These are phyloP conservation scores for Anguilla megastoma DNA, from an alignment of 2,797 vertebrate species.

Conservation along the genomic window DNA sequence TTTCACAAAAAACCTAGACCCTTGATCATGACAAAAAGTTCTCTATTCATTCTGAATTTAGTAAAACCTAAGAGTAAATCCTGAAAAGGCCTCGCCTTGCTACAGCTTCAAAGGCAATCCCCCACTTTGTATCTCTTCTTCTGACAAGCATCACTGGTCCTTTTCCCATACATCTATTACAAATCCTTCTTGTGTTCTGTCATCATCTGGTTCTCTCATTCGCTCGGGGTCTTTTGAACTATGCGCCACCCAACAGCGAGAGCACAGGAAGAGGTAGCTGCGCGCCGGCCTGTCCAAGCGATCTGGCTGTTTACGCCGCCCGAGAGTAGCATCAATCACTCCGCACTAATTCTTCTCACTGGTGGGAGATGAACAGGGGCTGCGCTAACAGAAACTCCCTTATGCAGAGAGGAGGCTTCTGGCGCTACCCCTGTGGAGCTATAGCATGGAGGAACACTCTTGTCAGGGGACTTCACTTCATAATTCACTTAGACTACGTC, in stretches of 20 bases:
- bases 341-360: slow-evolving; percentile 50
- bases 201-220: slow-evolving; percentile 39
- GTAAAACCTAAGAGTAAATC: background rate
- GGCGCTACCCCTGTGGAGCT: background rate
- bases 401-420: background rate
- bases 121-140: background rate
- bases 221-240: slow-evolving; percentile 43
- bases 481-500: slow-evolving; percentile 6
- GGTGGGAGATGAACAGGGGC: slow-evolving; percentile 38
- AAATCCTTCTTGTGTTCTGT: slow-evolving; percentile 30
- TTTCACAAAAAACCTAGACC: background rate
- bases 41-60: background rate
- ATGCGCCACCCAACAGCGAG: slow-evolving; percentile 39
- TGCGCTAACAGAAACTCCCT: slow-evolving; percentile 22
- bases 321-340: slow-evolving; percentile 59
- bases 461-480: background rate
- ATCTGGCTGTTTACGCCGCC: slow-evolving; percentile 59
- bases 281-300: slow-evolving; percentile 38
- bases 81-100: background rate
- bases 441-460: slow-evolving; percentile 3
- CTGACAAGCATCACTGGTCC: background rate
- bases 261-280: slow-evolving; percentile 44
- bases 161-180: background rate
- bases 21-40: background rate
- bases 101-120: background rate